A percentile compares a stretch with the other conserved stretches of the same genome.
Conservation (phyloP, 2,797 vertebrate species). For the Ptychobarbus kaznakovi region DNA sequence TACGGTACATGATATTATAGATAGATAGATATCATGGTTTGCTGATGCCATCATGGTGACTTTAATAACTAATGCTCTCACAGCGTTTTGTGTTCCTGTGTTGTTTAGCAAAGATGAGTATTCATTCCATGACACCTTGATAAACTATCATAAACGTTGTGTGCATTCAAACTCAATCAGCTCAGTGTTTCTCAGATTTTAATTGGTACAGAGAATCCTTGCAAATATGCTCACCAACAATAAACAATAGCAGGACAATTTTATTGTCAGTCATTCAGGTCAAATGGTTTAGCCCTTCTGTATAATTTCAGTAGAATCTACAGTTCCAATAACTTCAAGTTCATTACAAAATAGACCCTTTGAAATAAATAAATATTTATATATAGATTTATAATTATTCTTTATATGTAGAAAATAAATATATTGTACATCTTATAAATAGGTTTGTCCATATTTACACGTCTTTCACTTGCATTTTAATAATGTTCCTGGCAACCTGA, state of each 20-base stretch:
- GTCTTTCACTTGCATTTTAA: slow-evolving; percentile 86
- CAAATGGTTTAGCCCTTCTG: slow-evolving; percentile 75
- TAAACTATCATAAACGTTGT: background rate
- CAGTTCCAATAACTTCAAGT: slow-evolving; percentile 92
- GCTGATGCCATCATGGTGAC: background rate
- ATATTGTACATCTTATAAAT: slow-evolving; percentile 99
- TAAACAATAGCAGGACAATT: slow-evolving; percentile 87
- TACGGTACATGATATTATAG: background rate
- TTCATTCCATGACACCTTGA: background rate
- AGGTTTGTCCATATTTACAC: slow-evolving; percentile 95
- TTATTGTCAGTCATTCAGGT: slow-evolving; percentile 89
- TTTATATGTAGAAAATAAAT: slow-evolving; percentile 99
- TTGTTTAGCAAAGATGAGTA: background rate
- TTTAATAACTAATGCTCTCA: background rate
- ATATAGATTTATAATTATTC: slow-evolving; percentile 88
- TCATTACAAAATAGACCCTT: slow-evolving; percentile 99
- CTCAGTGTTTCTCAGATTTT: slow-evolving; percentile 73
- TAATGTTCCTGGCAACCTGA: slow-evolving; percentile 84
- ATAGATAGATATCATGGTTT: background rate
- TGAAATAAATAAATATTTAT: slow-evolving; percentile 99
- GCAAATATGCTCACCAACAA: slow-evolving; percentile 76
- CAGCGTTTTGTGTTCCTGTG: background rate
- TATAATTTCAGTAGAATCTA: slow-evolving; percentile 93
- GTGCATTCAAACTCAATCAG: slow-evolving; percentile 59
- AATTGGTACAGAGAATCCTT: slow-evolving; percentile 73